Percentiles rank a stretch among this genome's conserved stretches.
Conservation (phyloP, 2,888 invertebrate genomes). For the Diploptera punctata region DNA sequence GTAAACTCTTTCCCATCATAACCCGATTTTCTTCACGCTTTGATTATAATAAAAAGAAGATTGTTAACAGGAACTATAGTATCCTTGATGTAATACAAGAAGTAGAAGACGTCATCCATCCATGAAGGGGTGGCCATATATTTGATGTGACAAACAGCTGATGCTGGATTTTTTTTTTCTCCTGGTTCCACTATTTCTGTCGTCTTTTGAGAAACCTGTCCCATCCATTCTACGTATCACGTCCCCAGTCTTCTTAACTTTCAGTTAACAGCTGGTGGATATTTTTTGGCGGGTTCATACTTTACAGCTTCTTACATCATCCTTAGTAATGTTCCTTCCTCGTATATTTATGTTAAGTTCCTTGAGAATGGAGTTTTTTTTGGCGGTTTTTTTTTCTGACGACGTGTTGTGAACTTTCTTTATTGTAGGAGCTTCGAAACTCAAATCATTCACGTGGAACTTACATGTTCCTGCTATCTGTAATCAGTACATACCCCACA, state of each 20-base stretch:
- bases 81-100: no score
- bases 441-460: neutral
- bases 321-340: neutral
- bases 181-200: neutral
- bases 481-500: no score
- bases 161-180: neutral
- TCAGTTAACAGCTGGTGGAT: neutral
- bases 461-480: no score
- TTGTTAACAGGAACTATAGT: no score
- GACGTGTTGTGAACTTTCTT: neutral
- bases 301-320: neutral
- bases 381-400: constrained; percentile 3
- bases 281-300: neutral
- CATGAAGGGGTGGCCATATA: no score
- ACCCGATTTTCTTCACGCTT: no score
- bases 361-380: constrained; percentile 4
- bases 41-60: no score
- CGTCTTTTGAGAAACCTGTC: neutral
- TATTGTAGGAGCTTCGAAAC: neutral
- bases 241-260: neutral
- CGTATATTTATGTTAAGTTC: neutral
- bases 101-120: no score
- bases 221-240: neutral
- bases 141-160: neutral
- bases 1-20: no score